Conservation (phyloP, 2,888 invertebrate genomes). For the Drosophila sordidapex region DNA sequence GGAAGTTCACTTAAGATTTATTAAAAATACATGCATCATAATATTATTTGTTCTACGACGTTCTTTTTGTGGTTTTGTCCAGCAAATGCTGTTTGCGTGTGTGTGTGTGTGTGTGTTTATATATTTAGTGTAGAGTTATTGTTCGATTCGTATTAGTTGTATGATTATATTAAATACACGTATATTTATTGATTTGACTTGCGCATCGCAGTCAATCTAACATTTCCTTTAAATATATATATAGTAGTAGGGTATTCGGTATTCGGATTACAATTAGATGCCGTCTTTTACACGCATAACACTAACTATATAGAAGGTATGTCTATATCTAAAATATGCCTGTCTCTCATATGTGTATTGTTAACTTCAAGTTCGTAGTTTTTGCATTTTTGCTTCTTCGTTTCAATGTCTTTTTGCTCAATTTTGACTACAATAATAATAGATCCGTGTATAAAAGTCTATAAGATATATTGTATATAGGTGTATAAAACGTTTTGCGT, state of each 20-base stretch:
- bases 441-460: constrained; percentile 41
- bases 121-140: constrained; percentile 24
- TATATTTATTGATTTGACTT: constrained; percentile 12
- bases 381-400: constrained; percentile 17
- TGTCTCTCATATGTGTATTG: constrained; percentile 53
- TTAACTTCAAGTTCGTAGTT: constrained; percentile 58
- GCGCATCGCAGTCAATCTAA: constrained; percentile 19
- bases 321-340: constrained; percentile 51
- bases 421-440: constrained; percentile 53
- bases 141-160: constrained; percentile 43
- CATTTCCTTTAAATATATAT: constrained; percentile 16
- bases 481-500: constrained; percentile 51
- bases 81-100: constrained; percentile 18
- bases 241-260: constrained; percentile 6
- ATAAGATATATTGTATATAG: constrained; percentile 38
- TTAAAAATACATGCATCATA: constrained; percentile 72
- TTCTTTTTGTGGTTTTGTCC: constrained; percentile 22
- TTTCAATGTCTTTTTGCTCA: constrained; percentile 31
- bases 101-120: constrained; percentile 14
- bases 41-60: constrained; percentile 49
- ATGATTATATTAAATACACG: constrained; percentile 6
- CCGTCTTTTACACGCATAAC: constrained; percentile 13
- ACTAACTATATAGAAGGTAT: constrained; percentile 38
- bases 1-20: constrained; percentile 57
- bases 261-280: constrained; percentile 16